These are phyloP conservation scores for Nyctereutes procyonoides DNA, from an alignment of 2,113 vertebrate genomes.

Conservation along the genomic window DNA sequence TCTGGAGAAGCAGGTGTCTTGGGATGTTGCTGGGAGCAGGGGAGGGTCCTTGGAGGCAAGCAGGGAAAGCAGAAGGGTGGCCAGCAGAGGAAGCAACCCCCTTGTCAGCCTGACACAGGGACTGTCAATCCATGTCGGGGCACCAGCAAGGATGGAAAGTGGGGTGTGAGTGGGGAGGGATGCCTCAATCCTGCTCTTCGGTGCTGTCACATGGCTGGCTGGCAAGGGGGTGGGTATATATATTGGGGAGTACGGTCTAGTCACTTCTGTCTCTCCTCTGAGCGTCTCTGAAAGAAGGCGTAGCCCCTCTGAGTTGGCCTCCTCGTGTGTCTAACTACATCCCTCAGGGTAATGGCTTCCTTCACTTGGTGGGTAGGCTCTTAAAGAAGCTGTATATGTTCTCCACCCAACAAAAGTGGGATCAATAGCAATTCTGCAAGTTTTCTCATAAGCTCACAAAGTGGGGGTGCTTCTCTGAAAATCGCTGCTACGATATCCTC, in stretches of 20 bases:
- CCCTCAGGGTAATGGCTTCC: not conserved
- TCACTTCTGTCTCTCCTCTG: not conserved
- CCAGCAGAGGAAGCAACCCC: not conserved
- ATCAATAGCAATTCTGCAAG: not conserved
- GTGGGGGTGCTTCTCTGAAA: not conserved
- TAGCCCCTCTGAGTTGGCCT: not conserved
- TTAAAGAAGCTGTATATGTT: not conserved
- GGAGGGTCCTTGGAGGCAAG: too few species aligned
- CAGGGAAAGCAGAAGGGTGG: not conserved
- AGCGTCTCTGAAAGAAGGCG: not conserved
- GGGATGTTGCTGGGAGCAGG: not conserved
- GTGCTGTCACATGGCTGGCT: not conserved
- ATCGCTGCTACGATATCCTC: not conserved
- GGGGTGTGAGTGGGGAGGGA: not conserved
- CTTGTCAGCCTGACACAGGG: not conserved
- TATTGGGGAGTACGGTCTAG: not conserved
- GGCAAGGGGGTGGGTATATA: fast-evolving
- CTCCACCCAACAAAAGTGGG: not conserved
- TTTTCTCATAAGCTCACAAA: not conserved
- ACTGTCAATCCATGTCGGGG: not conserved
- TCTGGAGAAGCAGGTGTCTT: not conserved
- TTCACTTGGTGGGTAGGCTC: not conserved
- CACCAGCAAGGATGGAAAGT: not conserved
- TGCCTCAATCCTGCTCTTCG: not conserved
- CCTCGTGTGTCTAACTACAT: not conserved